Evolutionary conservation across 2,888 invertebrate genomes (phyloP).

Genomic region (Cantharis lateralis): DNA sequence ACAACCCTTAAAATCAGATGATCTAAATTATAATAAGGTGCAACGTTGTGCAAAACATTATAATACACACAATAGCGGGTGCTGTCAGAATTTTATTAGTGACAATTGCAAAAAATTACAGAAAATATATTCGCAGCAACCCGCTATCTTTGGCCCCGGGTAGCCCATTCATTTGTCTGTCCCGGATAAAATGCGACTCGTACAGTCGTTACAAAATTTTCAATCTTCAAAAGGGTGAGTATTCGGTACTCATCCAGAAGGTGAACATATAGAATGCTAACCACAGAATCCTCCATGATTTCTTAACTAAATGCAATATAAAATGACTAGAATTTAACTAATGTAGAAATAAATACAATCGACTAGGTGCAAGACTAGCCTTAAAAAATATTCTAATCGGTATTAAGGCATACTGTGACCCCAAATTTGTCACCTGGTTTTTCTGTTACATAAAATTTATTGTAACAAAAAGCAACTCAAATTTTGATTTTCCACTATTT

Average conservation of each 20-base stretch:
- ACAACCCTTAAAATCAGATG: constrained; percentile 34
- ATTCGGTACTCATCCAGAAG: constrained; percentile 29
- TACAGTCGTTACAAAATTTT: neutral
- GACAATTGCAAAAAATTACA: constrained; percentile 38
- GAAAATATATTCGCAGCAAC: constrained; percentile 37
- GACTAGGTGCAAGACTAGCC: constrained; percentile 53
- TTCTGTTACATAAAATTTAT: constrained; percentile 37
- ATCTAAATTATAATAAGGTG: constrained; percentile 44
- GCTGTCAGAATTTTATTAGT: constrained; percentile 39
- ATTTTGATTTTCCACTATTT: neutral
- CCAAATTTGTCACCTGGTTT: constrained; percentile 49
- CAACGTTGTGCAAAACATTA: constrained; percentile 51
- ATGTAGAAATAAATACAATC: constrained; percentile 43
- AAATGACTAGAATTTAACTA: constrained; percentile 48
- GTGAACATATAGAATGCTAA: constrained; percentile 26
- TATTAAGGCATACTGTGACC: constrained; percentile 55
- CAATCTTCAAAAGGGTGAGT: constrained; percentile 14
- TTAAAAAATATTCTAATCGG: constrained; percentile 46
- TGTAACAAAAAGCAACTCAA: neutral
- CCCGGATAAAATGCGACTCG: neutral
- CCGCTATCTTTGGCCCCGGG: constrained; percentile 28
- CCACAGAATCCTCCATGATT: constrained; percentile 17
- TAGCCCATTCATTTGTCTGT: neutral
- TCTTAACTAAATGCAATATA: constrained; percentile 40
- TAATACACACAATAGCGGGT: constrained; percentile 47